Percentiles rank a stretch among this genome's conserved stretches.
These are phyloP conservation scores for Pelecanoides urinatrix DNA, from an alignment of 2,113 vertebrate genomes.

Conservation along the genomic window DNA sequence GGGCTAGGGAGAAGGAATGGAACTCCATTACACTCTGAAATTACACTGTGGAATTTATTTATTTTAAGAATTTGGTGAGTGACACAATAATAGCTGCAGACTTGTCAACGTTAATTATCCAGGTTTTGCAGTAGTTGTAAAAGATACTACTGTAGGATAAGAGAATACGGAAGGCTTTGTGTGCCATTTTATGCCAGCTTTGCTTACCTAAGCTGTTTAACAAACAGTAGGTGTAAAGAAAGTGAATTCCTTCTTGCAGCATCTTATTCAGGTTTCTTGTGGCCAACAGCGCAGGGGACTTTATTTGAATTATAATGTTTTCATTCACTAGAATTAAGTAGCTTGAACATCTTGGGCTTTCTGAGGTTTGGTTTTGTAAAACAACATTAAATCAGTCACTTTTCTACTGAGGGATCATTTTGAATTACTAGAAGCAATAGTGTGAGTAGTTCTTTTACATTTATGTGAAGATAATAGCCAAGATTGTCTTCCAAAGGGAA, in stretches of 20 bases:
- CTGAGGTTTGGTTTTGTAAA: neutral
- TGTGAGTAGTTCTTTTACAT: neutral
- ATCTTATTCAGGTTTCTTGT: neutral
- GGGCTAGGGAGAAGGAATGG: neutral
- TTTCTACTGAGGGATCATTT: neutral
- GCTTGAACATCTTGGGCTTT: neutral
- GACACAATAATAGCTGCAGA: neutral
- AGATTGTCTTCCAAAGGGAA: neutral
- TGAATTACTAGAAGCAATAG: neutral
- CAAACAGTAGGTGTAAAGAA: neutral
- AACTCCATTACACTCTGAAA: neutral
- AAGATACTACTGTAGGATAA: neutral
- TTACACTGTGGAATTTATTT: neutral
- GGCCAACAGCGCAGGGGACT: neutral
- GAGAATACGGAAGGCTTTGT: neutral
- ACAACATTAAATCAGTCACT: neutral
- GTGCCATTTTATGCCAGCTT: neutral
- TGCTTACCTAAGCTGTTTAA: neutral
- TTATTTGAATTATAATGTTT: neutral
- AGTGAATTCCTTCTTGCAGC: neutral
- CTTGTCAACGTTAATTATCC: neutral
- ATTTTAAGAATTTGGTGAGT: neutral
- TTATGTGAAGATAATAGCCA: neutral
- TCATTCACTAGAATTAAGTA: neutral
- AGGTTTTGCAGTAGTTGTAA: neutral